phyloP scores from a whole-genome alignment of 2,888 invertebrate species.

The Oligia latruncula region DNA sequence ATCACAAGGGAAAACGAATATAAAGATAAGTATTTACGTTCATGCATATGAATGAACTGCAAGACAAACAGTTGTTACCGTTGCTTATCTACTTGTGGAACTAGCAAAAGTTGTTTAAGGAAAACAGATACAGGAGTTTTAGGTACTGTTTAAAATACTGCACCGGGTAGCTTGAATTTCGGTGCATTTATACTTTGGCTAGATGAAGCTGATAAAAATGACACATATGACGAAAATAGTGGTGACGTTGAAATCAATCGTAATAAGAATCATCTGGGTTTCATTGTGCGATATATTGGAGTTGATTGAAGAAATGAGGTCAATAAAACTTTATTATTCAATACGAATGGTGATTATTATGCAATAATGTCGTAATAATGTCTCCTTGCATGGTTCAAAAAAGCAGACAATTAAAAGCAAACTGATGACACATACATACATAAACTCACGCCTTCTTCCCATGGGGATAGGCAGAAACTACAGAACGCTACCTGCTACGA shows the following conservation, averaged over 20 bases:
- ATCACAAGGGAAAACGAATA: slow-evolving; percentile 54
- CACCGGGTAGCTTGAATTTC: slow-evolving; percentile 18
- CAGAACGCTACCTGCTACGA: background rate
- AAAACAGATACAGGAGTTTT: slow-evolving; percentile 46
- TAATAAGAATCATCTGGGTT: slow-evolving; percentile 52
- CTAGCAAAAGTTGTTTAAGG: slow-evolving; percentile 49
- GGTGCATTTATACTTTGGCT: slow-evolving; percentile 1
- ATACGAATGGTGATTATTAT: slow-evolving; percentile 4
- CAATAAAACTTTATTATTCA: slow-evolving; percentile 32
- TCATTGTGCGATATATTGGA: slow-evolving; percentile 49
- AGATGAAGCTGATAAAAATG: slow-evolving; percentile 12
- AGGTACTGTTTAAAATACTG: slow-evolving; percentile 44
- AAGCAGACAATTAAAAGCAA: background rate
- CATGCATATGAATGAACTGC: slow-evolving; percentile 60
- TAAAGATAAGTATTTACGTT: slow-evolving; percentile 60
- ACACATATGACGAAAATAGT: slow-evolving; percentile 4
- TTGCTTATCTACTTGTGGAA: slow-evolving; percentile 56
- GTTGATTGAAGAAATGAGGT: slow-evolving; percentile 53
- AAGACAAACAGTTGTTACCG: slow-evolving; percentile 58
- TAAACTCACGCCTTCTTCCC: background rate
- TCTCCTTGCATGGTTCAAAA: background rate
- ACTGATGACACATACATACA: background rate
- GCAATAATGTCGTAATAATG: slow-evolving; percentile 7
- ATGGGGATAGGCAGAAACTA: background rate
- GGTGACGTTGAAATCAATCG: slow-evolving; percentile 17